Percentiles rank a stretch among this genome's conserved stretches.
Evolutionary conservation across 92 coral and sea anemone genomes (phyloP).

Genomic region (Porites lobata): DNA sequence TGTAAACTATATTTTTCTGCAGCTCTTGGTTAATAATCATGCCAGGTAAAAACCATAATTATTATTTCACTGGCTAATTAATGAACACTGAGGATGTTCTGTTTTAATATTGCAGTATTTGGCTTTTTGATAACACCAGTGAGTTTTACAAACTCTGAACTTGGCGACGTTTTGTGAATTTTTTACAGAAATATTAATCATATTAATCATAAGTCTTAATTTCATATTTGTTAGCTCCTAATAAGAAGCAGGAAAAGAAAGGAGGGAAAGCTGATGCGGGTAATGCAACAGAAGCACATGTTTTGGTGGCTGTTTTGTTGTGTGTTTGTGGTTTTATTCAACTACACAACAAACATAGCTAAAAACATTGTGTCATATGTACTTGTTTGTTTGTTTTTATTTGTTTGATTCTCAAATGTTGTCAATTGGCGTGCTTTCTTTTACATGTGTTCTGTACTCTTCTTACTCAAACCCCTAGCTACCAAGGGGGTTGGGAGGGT

Average conservation of each 20-base stretch:
- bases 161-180: not conserved
- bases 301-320: conserved; percentile 52
- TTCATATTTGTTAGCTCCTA: conserved; percentile 53
- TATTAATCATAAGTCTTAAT: not conserved
- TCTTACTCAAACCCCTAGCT: too few relatives aligned
- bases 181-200: not conserved
- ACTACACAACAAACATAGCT: conserved; percentile 2
- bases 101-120: too few relatives aligned
- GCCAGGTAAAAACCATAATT: conserved; percentile 16
- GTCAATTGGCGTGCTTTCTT: too few relatives aligned
- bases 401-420: not conserved
- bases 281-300: conserved; percentile 51
- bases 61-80: too few relatives aligned
- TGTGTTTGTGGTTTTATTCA: conserved; percentile 7
- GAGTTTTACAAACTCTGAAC: too few relatives aligned
- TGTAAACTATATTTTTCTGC: not conserved
- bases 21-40: not conserved
- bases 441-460: too few relatives aligned
- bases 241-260: conserved; percentile 86
- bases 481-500: too few relatives aligned
- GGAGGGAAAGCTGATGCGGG: conserved; percentile 79
- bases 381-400: not conserved
- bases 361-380: conserved; percentile 25
- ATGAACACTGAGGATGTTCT: too few relatives aligned
- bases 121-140: too few relatives aligned